Base-by-base conservation (phyloP, 1,140 invertebrate genomes). In the Zaprionus davidi region DNA sequence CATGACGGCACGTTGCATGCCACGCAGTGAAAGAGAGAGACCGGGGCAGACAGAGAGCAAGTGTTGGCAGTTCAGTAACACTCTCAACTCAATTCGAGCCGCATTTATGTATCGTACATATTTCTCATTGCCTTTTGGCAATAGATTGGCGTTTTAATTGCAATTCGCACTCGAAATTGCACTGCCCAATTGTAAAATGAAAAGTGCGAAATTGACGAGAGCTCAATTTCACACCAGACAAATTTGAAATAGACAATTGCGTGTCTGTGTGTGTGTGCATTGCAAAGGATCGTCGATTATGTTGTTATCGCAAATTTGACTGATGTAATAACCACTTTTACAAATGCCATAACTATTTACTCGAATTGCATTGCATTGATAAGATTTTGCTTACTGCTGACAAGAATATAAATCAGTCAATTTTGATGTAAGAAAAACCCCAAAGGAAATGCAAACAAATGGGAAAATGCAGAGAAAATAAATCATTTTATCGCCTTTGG, bases 101-200 rank as follows among this genome's bases (percentile, higher is more conserved):
- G 58, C 28, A 58, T 55, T 67, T 76, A 64, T 86, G 73, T 76
- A 82, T 79, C 71, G 13, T n/a, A 41, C 38, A 41, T 1, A 51
- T 24, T 49, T 22, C 46, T 1, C 3, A 86, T 86, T 12, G 12
- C 64, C 41, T 59, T 60, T 66, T 71, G 75, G 36, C 28, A 53
- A 64, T 78, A 51, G 68, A 78, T 79, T 85, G 82, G 26, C 83
- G 69, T 87, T 86, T 87, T 79, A 87, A 85, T 82, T 85, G 82
- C 82, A 24, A 44, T 55, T 24, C 59, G 17, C 60, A 64, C 22
- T 76, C 38, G 24, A 57, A 73, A 56, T 73, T 51, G 15, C 63
- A 58, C 59, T 49, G 63, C 31, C 49, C 67, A 66, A 66, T 11
- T 63, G 6, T 17, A 20, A 17, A 46, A 9, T 46, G n/a, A 17